Percentiles rank a stretch among this genome's conserved stretches.
Evolutionary conservation across 2,888 invertebrate species (phyloP).

Genomic region (Dynastes hyllus): DNA sequence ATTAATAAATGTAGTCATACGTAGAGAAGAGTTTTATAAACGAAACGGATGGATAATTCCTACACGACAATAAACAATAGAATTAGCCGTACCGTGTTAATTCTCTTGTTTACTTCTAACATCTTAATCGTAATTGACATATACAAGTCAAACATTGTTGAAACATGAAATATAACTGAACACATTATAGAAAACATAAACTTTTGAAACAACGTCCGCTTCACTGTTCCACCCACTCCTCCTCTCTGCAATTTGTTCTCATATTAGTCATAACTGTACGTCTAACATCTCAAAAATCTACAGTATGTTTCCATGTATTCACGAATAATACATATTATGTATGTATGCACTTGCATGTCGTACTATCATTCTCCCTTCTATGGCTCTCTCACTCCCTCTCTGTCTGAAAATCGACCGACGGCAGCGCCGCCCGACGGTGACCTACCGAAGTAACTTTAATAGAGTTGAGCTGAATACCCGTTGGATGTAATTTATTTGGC

Average conservation of each 20-base stretch:
- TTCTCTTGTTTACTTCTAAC: too few relatives aligned
- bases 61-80: too few relatives aligned
- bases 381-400: slow-evolving; percentile 51
- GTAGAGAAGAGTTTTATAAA: too few relatives aligned
- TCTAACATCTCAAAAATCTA: slow-evolving; percentile 28
- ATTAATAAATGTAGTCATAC: too few relatives aligned
- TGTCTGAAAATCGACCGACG: slow-evolving; percentile 57
- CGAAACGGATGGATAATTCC: too few relatives aligned
- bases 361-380: background rate
- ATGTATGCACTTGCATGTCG: slow-evolving; percentile 11
- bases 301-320: slow-evolving; percentile 21
- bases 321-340: background rate
- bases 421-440: slow-evolving; percentile 65
- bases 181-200: too few relatives aligned
- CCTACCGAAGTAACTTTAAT: slow-evolving; percentile 71
- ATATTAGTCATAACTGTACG: slow-evolving; percentile 17
- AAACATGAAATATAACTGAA: too few relatives aligned
- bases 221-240: too few relatives aligned
- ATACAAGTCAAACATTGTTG: too few relatives aligned
- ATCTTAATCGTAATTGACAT: too few relatives aligned
- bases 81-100: too few relatives aligned
- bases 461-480: slow-evolving; percentile 71
- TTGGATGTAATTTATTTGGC: slow-evolving; percentile 72
- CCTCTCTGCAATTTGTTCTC: background rate
- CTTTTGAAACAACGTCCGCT: too few relatives aligned